Evolutionary conservation across 2,888 invertebrate species (phyloP), one percentile per base, ranked within the genome.

Genomic region (Serripes groenlandicus): DNA sequence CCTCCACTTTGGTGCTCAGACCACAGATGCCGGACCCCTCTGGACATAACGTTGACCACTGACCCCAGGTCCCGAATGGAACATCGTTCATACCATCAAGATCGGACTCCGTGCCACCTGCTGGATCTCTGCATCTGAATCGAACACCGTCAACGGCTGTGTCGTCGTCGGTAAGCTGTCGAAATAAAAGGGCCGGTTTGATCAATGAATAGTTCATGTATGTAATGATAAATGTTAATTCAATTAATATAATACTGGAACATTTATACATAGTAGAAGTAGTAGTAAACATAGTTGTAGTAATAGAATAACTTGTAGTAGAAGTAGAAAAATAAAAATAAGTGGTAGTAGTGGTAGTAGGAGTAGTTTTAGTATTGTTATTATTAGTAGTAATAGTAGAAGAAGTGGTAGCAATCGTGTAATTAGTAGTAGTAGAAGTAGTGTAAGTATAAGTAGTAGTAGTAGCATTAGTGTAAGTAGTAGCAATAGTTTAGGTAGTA

Each of bases 401-500:
- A 56, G 56, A 15, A 56, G 56, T n/a, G n/a, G 37, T 54, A n/a
- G 21, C 11, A 56, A 28, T 49, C 4, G 42, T 49, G 26, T 28
- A 23, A 70, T 42, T 49, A 49, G 70, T 70, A 70, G 70, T 70
- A 70, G n/a, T 18, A 42, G 42, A 11, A 42, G 42, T 21, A 49
- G 49, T 1, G 21, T 15, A 1, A 49, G 21, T 49, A 49, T 49
- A 52, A 52, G 71, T 71, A 71, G 71, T 23, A 52, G 52, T 49
- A 49, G 70, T 70, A 70, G 42, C 23, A 70, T 35, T 70, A 70
- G 42, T 70, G 49, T 26, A 49, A 70, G 42, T 70, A 70, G 15
- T 37, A 42, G 7, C 15, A 42, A 11, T 42, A 42, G 42, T 42
- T 11, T 7, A 11, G 15, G 42, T 42, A 42, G 68, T 9, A 23